phyloP scores from a whole-genome alignment of 2,888 invertebrate genomes.

The Conus canariensis region DNA sequence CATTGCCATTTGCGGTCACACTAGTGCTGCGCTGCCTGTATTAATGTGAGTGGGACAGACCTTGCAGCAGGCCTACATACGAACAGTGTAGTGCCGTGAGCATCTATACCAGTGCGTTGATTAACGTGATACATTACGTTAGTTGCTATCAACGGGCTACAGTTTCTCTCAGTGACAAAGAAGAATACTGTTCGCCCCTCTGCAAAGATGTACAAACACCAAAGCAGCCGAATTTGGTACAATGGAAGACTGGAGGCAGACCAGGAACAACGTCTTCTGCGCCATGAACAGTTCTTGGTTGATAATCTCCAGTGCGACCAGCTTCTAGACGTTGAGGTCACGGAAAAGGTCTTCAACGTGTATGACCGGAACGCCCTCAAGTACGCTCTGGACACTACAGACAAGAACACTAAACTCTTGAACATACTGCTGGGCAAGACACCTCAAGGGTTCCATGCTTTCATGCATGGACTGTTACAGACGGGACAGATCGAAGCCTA shows the following conservation, averaged over 20 bases:
- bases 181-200: too few relatives aligned
- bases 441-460: not conserved
- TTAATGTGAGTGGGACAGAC: too few relatives aligned
- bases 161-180: too few relatives aligned
- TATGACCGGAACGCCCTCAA: not conserved
- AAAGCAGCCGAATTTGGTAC: not conserved
- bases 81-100: too few relatives aligned
- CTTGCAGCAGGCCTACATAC: too few relatives aligned
- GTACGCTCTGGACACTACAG: not conserved
- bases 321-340: not conserved
- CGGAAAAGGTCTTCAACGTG: not conserved
- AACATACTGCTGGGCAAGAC: not conserved
- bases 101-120: too few relatives aligned
- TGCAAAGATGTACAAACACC: not conserved
- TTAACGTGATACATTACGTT: too few relatives aligned
- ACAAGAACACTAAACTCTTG: not conserved
- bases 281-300: not conserved
- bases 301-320: not conserved
- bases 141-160: too few relatives aligned
- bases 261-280: not conserved
- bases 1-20: too few relatives aligned
- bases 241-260: not conserved
- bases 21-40: too few relatives aligned
- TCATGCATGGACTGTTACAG: not conserved
- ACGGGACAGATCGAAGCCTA: not conserved